Evolutionary conservation across 1,140 invertebrate genomes (phyloP), one percentile per base, ranked within the genome.

Genomic region (Steinernema feltiae): DNA sequence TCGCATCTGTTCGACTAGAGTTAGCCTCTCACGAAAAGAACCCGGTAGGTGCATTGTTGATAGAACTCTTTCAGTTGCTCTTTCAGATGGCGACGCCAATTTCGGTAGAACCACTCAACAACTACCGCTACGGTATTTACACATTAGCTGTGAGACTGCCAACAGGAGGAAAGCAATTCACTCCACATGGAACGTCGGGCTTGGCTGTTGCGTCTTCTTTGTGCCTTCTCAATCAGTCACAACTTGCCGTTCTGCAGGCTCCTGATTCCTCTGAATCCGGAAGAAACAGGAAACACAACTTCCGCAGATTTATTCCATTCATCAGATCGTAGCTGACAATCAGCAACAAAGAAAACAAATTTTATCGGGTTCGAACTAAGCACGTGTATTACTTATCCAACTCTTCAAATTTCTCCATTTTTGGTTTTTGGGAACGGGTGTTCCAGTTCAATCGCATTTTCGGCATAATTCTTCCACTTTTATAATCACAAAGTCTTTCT

Each of bases 141-240:
- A 86, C 84, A 0, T 69, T 86, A 3, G 78, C 84, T 24, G 82
- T 85, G 29, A 77, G 84, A 7, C 70, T 85, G 15, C 84, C 84
- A 1, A 85, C 84, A 1, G 84, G 84, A 21, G 79, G 80, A n/a
- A 72, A 76, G 78, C 69, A 69, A 1, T 82, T 76, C 32, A 86
- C 84, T 1, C 84, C 84, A 0, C 80, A 79, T 69, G 85, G 84
- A 12, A 84, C 85, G 12, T 82, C 82, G 21, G 84, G 84, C n/a
- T 71, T 85, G 32, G 84, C 84, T 7, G 81, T 85, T 1, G 85
- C 85, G 21, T 83, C 81, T 15, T 69, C 84, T 15, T 53, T 85
- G 0, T 85, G 84, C 35, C 79, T 84, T 29, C 69, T 85, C 24
- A 83, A 85, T 24, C 83, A 80, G 30, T 70, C 82, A 27, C 84